A percentile compares a stretch with the other conserved stretches of the same genome.
Conservation (phyloP, 2,888 invertebrate species). For the Tenodera sinensis region DNA sequence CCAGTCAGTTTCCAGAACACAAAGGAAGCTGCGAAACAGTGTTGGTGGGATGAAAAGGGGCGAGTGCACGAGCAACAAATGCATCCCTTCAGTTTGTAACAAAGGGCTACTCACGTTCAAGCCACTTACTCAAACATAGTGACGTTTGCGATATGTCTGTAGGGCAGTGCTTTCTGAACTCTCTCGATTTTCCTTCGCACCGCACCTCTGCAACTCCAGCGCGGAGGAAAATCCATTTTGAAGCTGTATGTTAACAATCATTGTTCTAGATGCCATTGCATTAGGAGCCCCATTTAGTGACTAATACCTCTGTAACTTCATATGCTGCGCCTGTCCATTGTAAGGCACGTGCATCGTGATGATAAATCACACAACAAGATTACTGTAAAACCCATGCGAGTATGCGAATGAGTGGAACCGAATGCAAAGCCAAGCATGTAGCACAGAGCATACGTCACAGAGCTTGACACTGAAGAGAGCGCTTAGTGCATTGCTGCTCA, state of each 20-base stretch:
- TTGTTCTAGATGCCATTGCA: not conserved
- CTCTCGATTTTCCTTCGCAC: not conserved
- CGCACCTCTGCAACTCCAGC: not conserved
- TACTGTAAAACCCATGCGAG: not conserved
- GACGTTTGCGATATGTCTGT: not conserved
- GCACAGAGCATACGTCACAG: too few species aligned
- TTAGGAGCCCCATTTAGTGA: not conserved
- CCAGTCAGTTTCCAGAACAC: not conserved
- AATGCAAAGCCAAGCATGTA: not conserved
- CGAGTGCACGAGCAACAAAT: not conserved
- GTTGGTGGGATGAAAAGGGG: not conserved
- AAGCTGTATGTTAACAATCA: not conserved
- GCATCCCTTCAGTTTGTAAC: not conserved
- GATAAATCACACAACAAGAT: not conserved
- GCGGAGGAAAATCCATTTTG: not conserved
- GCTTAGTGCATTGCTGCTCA: too few species aligned
- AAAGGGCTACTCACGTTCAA: not conserved
- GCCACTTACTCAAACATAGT: not conserved
- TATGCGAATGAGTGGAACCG: not conserved
- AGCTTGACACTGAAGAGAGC: too few species aligned
- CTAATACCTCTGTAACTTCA: not conserved
- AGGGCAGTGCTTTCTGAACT: not conserved
- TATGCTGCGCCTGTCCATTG: not conserved
- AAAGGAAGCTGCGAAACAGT: not conserved
- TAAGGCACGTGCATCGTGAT: not conserved